These are phyloP conservation scores for Anarrhichthys ocellatus DNA, from an alignment of 2,113 vertebrate species.

Conservation along the genomic window DNA sequence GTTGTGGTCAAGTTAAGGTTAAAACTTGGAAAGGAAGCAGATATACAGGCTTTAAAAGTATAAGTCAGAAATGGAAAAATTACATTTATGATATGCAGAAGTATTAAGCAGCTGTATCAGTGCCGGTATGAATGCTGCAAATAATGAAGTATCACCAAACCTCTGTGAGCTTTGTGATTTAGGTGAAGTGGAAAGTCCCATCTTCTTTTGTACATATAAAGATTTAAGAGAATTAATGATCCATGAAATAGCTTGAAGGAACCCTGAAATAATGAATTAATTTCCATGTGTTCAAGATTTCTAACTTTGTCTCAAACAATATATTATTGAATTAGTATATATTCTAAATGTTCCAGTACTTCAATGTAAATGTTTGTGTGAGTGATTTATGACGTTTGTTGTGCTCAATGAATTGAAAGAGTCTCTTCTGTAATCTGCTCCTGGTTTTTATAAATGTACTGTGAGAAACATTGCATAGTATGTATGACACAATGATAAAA, in stretches of 20 bases:
- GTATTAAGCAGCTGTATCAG: constrained; percentile 2
- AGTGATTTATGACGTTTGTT: not conserved
- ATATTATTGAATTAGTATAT: not conserved
- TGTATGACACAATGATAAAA: not conserved
- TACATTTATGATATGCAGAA: not conserved
- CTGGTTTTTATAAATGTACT: not conserved
- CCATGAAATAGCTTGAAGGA: not conserved
- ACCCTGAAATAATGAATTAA: not conserved
- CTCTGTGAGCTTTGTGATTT: not conserved
- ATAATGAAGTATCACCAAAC: not conserved
- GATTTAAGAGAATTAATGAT: not conserved
- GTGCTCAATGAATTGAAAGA: too few species aligned
- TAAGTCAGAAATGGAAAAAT: not conserved
- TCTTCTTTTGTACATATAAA: not conserved
- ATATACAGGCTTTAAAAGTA: not conserved
- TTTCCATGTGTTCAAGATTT: not conserved
- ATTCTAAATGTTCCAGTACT: not conserved
- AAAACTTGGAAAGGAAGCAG: not conserved
- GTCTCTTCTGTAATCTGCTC: not conserved
- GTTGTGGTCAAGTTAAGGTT: not conserved
- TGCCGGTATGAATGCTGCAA: not conserved
- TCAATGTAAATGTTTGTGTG: not conserved
- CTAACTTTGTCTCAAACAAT: not conserved
- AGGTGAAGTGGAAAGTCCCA: not conserved
- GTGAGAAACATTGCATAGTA: not conserved